Conservation (phyloP, 1,140 invertebrate genomes). For the Ctenoplectra terminalis region DNA sequence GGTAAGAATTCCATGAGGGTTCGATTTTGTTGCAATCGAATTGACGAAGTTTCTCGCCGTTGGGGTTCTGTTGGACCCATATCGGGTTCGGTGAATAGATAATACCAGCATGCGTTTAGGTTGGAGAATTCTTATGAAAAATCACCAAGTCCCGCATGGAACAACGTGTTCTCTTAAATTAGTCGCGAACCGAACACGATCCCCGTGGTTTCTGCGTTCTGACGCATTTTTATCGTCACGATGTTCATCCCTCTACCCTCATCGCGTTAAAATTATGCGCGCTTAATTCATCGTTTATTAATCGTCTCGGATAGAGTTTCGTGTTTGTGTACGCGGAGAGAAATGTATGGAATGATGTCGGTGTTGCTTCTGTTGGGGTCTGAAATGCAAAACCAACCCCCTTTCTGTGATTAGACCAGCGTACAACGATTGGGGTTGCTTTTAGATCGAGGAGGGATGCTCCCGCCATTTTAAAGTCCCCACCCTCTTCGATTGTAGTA, state of each 20-base stretch:
- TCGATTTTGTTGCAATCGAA: not conserved
- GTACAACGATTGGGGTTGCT: constrained; percentile 74
- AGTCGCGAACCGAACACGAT: not conserved
- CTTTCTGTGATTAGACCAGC: constrained; percentile 80
- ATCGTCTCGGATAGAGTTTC: not conserved
- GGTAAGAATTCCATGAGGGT: not conserved
- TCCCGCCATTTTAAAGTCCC: constrained; percentile 79
- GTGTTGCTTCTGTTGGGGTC: constrained; percentile 25
- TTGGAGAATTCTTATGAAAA: constrained; percentile 41
- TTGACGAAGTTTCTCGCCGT: too few species aligned
- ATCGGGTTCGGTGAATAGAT: not conserved
- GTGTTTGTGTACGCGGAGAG: not conserved
- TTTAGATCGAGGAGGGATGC: constrained; percentile 56
- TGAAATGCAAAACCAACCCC: constrained; percentile 79
- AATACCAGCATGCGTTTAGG: constrained; percentile 60
- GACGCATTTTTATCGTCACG: not conserved
- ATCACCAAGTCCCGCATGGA: constrained; percentile 54
- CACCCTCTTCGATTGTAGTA: constrained; percentile 64
- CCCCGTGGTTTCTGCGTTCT: constrained; percentile 25
- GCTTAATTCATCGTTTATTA: not conserved
- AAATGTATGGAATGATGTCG: not conserved
- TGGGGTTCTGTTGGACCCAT: not conserved
- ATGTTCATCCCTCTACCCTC: not conserved
- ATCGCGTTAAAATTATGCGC: not conserved
- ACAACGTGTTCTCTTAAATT: constrained; percentile 36